Evolutionary conservation across 2,888 invertebrate species (phyloP).

Genomic region (Archaeoteleia sp.): DNA sequence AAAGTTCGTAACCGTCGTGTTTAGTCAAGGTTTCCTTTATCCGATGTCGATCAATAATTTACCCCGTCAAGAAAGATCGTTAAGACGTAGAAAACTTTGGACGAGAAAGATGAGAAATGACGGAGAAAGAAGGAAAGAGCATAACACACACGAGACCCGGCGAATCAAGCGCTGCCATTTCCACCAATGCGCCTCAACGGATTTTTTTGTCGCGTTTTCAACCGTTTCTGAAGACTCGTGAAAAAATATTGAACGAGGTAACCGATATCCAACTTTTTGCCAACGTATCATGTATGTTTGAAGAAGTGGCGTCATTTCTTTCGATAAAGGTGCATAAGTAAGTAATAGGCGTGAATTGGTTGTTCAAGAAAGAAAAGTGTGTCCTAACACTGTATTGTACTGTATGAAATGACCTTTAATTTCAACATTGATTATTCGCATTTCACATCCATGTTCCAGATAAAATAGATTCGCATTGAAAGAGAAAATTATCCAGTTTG

Average conservation of each 20-base stretch:
- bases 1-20: slow-evolving; percentile 52
- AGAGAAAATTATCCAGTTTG: slow-evolving; percentile 52
- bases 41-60: slow-evolving; percentile 34
- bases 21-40: slow-evolving; percentile 21
- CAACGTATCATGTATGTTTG: too few species aligned
- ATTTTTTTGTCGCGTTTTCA: slow-evolving; percentile 43
- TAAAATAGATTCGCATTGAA: slow-evolving; percentile 18
- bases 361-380: too few species aligned
- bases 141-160: slow-evolving; percentile 11
- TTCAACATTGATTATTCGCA: too few species aligned
- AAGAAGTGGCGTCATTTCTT: too few species aligned
- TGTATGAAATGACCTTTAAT: too few species aligned
- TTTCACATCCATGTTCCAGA: too few species aligned
- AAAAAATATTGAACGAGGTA: slow-evolving; percentile 34
- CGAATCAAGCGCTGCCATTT: slow-evolving; percentile 56
- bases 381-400: too few species aligned
- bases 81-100: slow-evolving; percentile 20
- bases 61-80: slow-evolving; percentile 37
- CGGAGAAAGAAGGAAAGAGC: slow-evolving; percentile 27
- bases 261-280: slow-evolving; percentile 12
- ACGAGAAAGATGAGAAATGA: slow-evolving; percentile 29
- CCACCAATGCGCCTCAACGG: slow-evolving; percentile 42
- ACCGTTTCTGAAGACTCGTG: slow-evolving; percentile 4
- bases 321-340: too few species aligned
- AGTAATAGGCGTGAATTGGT: too few species aligned